A percentile compares a stretch with the other conserved stretches of the same genome.
phyloP scores from a whole-genome alignment of 2,797 vertebrate genomes.

The Pangasius krempfi region DNA sequence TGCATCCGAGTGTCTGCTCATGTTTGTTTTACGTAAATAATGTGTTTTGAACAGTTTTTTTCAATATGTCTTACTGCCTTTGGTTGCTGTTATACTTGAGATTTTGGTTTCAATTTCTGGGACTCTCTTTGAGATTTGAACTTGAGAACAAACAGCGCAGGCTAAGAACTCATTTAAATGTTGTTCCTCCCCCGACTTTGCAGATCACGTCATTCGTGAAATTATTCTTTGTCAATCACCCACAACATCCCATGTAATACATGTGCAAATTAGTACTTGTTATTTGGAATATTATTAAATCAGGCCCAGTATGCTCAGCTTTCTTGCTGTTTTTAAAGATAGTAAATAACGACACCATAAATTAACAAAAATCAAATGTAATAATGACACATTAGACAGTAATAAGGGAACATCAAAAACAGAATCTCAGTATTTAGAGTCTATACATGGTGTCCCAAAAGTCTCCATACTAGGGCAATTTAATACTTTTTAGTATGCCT shows the following conservation, averaged over 20 bases:
- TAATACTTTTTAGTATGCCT: too few relatives aligned
- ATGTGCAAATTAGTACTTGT: conserved; percentile 4
- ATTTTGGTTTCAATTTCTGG: not conserved
- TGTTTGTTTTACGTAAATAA: not conserved
- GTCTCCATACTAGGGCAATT: too few relatives aligned
- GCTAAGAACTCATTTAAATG: not conserved
- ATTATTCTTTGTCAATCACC: conserved; percentile 16
- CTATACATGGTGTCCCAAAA: too few relatives aligned
- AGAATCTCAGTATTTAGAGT: not conserved
- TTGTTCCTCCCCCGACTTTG: not conserved
- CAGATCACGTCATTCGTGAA: conserved; percentile 3
- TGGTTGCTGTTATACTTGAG: not conserved
- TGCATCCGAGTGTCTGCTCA: not conserved
- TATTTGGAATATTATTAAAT: conserved; percentile 15
- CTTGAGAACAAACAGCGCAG: not conserved
- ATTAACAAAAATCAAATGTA: not conserved
- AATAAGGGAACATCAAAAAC: too few relatives aligned
- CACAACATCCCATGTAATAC: not conserved
- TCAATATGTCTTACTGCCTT: not conserved
- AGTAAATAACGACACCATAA: not conserved
- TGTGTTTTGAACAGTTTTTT: not conserved
- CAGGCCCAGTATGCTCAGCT: not conserved
- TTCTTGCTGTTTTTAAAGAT: not conserved
- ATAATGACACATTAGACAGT: not conserved
- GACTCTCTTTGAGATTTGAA: not conserved